Evolutionary conservation across 1,140 invertebrate species (phyloP), one percentile per base, ranked within the genome.

Genomic region (Heliconius melpomene): DNA sequence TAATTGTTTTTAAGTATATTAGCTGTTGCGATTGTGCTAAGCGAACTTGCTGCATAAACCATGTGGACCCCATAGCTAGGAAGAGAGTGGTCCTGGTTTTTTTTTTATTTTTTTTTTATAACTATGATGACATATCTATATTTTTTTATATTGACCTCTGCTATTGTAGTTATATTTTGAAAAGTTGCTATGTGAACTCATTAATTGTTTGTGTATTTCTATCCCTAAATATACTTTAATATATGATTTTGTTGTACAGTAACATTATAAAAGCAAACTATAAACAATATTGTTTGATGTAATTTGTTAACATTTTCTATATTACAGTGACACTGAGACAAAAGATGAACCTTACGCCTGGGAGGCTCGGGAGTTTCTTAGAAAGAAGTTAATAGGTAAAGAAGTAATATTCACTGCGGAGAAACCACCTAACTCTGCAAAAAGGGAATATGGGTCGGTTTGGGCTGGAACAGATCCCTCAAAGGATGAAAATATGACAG

Each of bases 261-360:
- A 46, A 46, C n/a, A 60, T 11, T 23, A 60, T 60, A 60, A 60
- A 52, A 20, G 7, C 7, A 20, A 7, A 20, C 50, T 20, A 52
- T 7, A 20, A 52, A 20, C 50, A 20, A 52, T 20, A 52, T 57
- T 23, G 9, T 23, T 11, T 57, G 1, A 23, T 29, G 11, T 66
- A 26, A 29, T 29, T 66, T 29, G 23, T 66, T 7, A 13, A 26
- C 26, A 57, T 29, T 11, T 29, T 66, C 60, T 66, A 23, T 60
- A 60, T 89, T 87, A 38, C 85, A 95, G 95, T 88, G 96, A 97
- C 80, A 97, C 97, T 89, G 97, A 91, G 79, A 87, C 88, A 60
- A 96, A 74, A 97, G 98, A 99, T 95, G 98, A 99, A 93, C 98
- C 98, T 9, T 99, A 96, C 95, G 98, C 98, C 2, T 99, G 98